Conservation (phyloP, 1,140 invertebrate species). For the Cepaea nemoralis region DNA sequence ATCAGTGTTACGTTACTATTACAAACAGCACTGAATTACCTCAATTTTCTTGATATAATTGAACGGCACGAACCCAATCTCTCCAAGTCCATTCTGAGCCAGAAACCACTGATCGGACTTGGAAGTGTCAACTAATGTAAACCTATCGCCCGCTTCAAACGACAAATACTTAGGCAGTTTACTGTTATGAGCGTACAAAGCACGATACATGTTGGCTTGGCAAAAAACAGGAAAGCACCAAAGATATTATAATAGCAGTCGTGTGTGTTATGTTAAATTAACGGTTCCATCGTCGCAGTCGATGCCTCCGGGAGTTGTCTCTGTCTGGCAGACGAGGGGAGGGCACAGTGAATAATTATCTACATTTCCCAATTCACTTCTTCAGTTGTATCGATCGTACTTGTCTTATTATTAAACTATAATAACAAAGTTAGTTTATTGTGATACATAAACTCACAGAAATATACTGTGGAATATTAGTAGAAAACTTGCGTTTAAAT, state of each 20-base stretch:
- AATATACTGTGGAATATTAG: too few relatives aligned
- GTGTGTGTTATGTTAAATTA: constrained; percentile 6
- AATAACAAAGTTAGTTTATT: too few relatives aligned
- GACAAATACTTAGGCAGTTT: constrained; percentile 54
- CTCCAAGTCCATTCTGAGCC: constrained; percentile 63
- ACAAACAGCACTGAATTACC: constrained; percentile 13
- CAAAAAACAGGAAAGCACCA: background rate
- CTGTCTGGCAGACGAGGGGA: background rate
- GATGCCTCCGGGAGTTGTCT: background rate
- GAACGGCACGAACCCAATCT: constrained; percentile 61
- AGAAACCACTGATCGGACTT: constrained; percentile 54
- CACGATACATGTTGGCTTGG: constrained; percentile 55
- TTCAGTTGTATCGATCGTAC: background rate
- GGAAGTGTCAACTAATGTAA: constrained; percentile 54
- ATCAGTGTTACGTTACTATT: background rate
- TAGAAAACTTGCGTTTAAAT: too few relatives aligned
- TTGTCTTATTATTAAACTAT: too few relatives aligned
- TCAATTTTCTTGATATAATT: constrained; percentile 59
- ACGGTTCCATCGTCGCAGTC: background rate
- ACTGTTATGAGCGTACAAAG: constrained; percentile 59
- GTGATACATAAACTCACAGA: too few relatives aligned
- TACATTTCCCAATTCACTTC: background rate
- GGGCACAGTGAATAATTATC: background rate
- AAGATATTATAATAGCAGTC: background rate
- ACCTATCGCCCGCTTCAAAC: constrained; percentile 56